These are phyloP conservation scores for Hippolais icterina DNA, from an alignment of 2,113 vertebrate species.

Conservation along the genomic window DNA sequence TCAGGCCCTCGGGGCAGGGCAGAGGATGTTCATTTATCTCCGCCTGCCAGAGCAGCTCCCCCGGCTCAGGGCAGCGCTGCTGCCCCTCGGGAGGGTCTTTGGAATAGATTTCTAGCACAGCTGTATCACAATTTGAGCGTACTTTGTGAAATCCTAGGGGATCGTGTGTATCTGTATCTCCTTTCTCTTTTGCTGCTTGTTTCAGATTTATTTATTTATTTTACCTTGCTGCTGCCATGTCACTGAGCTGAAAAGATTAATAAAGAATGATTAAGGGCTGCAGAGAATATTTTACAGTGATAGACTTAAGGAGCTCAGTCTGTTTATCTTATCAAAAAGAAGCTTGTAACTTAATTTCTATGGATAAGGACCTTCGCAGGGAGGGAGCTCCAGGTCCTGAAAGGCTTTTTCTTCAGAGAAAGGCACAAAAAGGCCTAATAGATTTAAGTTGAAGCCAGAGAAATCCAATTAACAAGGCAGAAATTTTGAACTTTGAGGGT, in stretches of 20 bases:
- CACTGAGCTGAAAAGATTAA: constrained; percentile 6
- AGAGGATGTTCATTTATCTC: accelerated
- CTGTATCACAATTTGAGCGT: accelerated
- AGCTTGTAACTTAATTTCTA: constrained; percentile 33
- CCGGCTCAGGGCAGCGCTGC: neutral
- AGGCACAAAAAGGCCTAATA: neutral
- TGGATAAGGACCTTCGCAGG: neutral
- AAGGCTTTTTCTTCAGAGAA: neutral
- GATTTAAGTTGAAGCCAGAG: neutral
- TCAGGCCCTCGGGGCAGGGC: accelerated
- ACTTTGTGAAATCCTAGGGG: neutral
- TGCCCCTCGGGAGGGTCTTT: accelerated
- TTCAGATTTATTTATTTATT: neutral
- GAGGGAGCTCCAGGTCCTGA: neutral
- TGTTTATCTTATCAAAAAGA: constrained; percentile 27
- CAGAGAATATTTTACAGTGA: constrained; percentile 1
- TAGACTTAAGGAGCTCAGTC: neutral
- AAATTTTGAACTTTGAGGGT: neutral
- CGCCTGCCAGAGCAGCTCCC: neutral
- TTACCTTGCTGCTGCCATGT: neutral
- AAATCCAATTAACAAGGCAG: neutral
- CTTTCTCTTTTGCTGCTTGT: neutral
- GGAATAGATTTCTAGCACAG: accelerated
- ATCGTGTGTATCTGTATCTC: neutral
- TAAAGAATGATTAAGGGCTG: constrained; percentile 4